phyloP scores from a whole-genome alignment of 2,113 vertebrate species.

The Pelecanus crispus region DNA sequence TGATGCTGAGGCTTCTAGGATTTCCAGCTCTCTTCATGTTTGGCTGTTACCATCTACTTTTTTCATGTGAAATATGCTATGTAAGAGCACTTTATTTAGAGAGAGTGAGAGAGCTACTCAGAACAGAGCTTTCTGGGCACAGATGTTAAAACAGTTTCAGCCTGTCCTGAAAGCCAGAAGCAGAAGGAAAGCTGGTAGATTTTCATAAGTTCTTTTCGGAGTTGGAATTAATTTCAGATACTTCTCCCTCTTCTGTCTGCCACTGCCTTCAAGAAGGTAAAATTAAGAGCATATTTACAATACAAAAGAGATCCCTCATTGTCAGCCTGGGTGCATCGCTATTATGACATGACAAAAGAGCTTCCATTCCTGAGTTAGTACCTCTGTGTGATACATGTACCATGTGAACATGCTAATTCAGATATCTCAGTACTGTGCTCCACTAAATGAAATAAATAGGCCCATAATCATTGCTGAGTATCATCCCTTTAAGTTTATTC shows the following conservation, averaged over 20 bases:
- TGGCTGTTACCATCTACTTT: background rate
- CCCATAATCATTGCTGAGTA: background rate
- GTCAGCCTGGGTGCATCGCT: background rate
- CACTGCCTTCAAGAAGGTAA: background rate
- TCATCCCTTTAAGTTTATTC: background rate
- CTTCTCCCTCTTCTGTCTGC: background rate
- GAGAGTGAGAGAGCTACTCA: background rate
- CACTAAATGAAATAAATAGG: background rate
- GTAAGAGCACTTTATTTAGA: background rate
- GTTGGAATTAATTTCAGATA: background rate
- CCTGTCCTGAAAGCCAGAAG: background rate
- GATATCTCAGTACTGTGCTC: background rate
- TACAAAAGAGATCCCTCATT: background rate
- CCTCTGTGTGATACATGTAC: background rate
- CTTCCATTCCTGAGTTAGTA: background rate
- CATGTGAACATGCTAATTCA: background rate
- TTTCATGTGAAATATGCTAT: background rate
- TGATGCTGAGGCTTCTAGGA: background rate
- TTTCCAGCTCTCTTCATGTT: background rate
- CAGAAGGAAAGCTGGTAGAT: background rate
- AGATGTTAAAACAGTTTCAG: background rate
- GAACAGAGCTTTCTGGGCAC: background rate
- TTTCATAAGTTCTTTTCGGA: background rate
- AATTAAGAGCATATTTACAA: background rate
- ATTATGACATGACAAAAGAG: background rate